These are phyloP conservation scores for Pinctada fucata DNA, from an alignment of 2,888 invertebrate species.

Conservation along the genomic window DNA sequence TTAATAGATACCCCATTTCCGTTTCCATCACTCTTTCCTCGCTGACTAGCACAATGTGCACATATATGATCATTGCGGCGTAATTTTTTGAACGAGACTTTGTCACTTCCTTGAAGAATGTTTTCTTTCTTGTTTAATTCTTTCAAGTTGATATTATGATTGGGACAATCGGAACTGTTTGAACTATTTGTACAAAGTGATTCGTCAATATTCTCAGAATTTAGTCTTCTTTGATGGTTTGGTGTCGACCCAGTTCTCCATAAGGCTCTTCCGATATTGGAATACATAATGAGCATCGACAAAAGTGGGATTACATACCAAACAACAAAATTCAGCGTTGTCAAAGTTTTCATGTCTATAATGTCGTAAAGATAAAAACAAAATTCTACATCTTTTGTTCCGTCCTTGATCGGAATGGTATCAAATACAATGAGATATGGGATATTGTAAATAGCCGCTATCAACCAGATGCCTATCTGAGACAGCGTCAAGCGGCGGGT, in stretches of 20 bases:
- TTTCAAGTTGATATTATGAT: slow-evolving; percentile 11
- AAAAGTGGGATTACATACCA: slow-evolving; percentile 89
- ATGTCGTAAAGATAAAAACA: slow-evolving; percentile 45
- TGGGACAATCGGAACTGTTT: slow-evolving; percentile 8
- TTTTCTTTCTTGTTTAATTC: slow-evolving; percentile 11
- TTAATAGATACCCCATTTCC: not conserved
- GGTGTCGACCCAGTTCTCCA: slow-evolving; percentile 81
- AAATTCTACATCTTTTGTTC: slow-evolving; percentile 38
- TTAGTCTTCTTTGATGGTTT: not conserved
- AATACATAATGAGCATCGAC: slow-evolving; percentile 87
- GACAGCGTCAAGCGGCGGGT: slow-evolving; percentile 85
- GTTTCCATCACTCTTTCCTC: not conserved
- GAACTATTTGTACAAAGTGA: slow-evolving; percentile 26
- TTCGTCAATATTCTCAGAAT: slow-evolving; percentile 13
- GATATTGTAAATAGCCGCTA: slow-evolving; percentile 88
- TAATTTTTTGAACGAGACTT: not conserved
- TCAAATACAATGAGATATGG: slow-evolving; percentile 91
- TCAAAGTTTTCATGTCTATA: slow-evolving; percentile 47
- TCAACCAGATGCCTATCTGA: slow-evolving; percentile 88
- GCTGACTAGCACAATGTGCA: not conserved
- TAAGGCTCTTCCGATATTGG: slow-evolving; percentile 88
- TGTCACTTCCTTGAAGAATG: not conserved
- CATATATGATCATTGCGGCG: not conserved
- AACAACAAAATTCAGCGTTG: slow-evolving; percentile 86
- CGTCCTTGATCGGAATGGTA: slow-evolving; percentile 81